These are phyloP conservation scores for Macrotrachela quadricornifera DNA, from an alignment of 1,140 invertebrate genomes.

Conservation along the genomic window DNA sequence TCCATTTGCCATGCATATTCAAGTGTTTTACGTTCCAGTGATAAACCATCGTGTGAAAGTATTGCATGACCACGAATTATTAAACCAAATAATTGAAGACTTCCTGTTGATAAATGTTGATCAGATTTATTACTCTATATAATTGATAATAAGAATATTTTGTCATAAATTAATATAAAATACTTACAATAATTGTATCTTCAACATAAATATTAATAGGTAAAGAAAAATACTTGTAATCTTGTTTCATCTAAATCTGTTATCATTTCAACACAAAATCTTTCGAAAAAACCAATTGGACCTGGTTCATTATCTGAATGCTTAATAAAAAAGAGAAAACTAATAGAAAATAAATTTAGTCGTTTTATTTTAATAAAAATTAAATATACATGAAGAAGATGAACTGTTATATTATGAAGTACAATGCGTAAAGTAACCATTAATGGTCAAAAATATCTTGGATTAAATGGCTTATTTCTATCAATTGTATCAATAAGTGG, in stretches of 20 bases:
- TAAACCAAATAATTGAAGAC: constrained; percentile 62
- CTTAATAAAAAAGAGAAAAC: neutral
- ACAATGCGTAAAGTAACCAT: constrained; percentile 77
- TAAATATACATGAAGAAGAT: constrained; percentile 30
- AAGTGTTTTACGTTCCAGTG: constrained; percentile 79
- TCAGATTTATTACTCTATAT: too few relatives aligned
- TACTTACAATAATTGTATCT: constrained; percentile 19
- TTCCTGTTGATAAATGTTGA: too few relatives aligned
- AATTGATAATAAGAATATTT: too few relatives aligned
- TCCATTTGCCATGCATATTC: constrained; percentile 77
- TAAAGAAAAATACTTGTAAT: constrained; percentile 65
- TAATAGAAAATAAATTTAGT: too few relatives aligned
- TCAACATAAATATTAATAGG: constrained; percentile 40
- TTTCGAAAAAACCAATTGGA: constrained; percentile 64
- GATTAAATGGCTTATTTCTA: too few relatives aligned
- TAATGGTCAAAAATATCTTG: constrained; percentile 59
- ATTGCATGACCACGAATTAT: constrained; percentile 83
- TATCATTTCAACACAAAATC: constrained; percentile 86
- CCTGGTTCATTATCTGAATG: constrained; percentile 37
- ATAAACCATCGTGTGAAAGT: constrained; percentile 71
- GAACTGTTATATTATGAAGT: constrained; percentile 77
- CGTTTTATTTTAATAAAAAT: neutral
- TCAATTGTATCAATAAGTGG: too few relatives aligned
- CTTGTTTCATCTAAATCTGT: constrained; percentile 71
- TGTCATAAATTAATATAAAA: too few relatives aligned